Conservation (phyloP, 2,888 invertebrate species). For the Lasioglossum zephyrum region DNA sequence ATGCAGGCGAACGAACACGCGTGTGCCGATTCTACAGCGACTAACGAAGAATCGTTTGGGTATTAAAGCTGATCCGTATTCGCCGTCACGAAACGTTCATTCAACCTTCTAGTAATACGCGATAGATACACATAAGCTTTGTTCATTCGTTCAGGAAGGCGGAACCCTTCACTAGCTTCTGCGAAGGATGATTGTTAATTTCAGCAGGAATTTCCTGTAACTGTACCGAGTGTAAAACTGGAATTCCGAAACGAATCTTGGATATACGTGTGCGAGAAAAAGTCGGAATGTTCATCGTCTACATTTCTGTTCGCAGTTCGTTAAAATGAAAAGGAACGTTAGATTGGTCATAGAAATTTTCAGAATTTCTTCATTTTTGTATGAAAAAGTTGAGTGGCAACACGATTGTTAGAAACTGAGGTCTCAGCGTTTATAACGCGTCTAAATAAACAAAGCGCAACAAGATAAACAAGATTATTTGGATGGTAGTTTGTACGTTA, state of each 20-base stretch:
- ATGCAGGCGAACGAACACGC: conserved; percentile 28
- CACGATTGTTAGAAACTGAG: neutral
- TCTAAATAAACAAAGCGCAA: neutral
- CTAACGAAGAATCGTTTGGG: conserved; percentile 57
- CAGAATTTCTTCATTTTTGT: neutral
- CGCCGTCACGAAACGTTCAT: conserved; percentile 52
- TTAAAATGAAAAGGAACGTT: neutral
- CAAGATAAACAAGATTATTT: neutral
- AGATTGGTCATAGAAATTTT: neutral
- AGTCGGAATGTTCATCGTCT: neutral
- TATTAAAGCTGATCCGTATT: conserved; percentile 61
- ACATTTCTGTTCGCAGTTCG: neutral
- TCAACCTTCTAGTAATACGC: conserved; percentile 45
- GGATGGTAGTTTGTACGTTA: neutral
- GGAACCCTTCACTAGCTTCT: conserved; percentile 31
- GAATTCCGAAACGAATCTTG: conserved; percentile 11
- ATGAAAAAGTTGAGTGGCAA: neutral
- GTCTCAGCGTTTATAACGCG: neutral
- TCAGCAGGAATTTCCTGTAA: conserved; percentile 51
- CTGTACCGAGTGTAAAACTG: conserved; percentile 20
- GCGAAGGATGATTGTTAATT: conserved; percentile 60
- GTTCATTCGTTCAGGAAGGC: conserved; percentile 31
- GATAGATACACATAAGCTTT: conserved; percentile 37
- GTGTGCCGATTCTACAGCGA: conserved; percentile 44
- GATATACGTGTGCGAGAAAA: neutral